A percentile compares a stretch with the other conserved stretches of the same genome.
Conservation (phyloP, 1,140 invertebrate species). For the Meteorus sp. region DNA sequence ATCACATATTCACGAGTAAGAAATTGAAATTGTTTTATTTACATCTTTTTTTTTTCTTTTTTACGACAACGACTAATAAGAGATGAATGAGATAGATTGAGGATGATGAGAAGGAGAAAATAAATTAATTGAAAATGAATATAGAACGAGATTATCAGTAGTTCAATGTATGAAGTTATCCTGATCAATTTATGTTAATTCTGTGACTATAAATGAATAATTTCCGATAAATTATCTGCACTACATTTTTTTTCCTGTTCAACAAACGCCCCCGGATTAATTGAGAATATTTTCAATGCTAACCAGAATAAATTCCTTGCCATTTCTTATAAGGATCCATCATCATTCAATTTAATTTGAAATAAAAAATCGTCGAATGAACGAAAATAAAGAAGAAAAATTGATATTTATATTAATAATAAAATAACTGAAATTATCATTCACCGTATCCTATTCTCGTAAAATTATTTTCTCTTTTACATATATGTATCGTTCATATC, state of each 20-base stretch:
- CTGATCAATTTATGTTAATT: constrained; percentile 16
- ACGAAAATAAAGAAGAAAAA: neutral
- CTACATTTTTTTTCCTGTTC: neutral
- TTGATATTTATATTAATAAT: neutral
- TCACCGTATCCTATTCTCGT: neutral
- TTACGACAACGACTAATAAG: constrained; percentile 8
- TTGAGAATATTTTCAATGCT: neutral
- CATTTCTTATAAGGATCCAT: neutral
- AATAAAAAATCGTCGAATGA: neutral
- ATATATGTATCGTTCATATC: too few relatives aligned
- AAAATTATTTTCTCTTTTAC: neutral
- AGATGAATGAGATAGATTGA: neutral
- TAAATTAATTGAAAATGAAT: neutral
- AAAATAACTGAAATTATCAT: too few relatives aligned
- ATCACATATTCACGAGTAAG: neutral
- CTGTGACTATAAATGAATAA: too few relatives aligned
- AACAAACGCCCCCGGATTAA: constrained; percentile 9
- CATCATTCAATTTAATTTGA: neutral
- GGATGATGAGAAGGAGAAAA: neutral
- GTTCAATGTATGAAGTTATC: constrained; percentile 6
- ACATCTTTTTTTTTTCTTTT: constrained; percentile 4
- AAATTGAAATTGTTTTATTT: too few relatives aligned
- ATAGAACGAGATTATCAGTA: neutral
- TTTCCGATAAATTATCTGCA: too few relatives aligned
- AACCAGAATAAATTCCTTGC: neutral